A percentile compares a stretch with the other conserved stretches of the same genome.
Evolutionary conservation across 2,888 invertebrate species (phyloP).

Genomic region (Meiosimyza decipiens): DNA sequence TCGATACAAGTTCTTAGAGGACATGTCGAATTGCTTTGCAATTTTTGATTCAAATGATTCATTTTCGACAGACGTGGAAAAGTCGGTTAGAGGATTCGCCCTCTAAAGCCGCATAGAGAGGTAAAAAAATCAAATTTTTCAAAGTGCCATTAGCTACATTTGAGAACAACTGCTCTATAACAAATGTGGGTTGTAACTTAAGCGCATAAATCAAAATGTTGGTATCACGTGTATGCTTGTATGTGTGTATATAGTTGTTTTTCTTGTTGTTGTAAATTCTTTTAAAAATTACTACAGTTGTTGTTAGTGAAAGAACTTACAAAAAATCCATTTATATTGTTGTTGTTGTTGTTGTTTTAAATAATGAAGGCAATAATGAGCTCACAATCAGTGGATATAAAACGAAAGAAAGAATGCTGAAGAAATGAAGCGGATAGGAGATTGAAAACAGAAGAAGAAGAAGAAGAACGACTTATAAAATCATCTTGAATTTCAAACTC

Average conservation of each 20-base stretch:
- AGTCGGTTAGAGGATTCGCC: no score
- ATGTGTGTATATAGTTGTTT: background rate
- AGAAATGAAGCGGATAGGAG: no score
- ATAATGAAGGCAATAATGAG: constrained; percentile 16
- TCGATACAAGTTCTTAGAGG: no score
- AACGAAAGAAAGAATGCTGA: no score
- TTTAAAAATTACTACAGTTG: background rate
- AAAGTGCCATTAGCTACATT: constrained; percentile 5
- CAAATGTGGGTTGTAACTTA: constrained; percentile 2
- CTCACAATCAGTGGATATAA: background rate
- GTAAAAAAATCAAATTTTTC: no score
- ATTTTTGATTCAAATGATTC: no score
- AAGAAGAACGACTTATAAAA: background rate
- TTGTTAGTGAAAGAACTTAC: constrained; percentile 22
- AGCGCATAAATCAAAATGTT: constrained; percentile 27
- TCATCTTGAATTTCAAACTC: background rate
- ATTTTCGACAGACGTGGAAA: no score
- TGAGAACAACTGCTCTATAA: constrained; percentile 15
- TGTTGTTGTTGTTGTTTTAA: constrained; percentile 12
- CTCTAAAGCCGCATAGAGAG: no score
- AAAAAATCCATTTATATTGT: constrained; percentile 2
- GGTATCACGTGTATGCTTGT: constrained; percentile 6
- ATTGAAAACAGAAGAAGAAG: background rate
- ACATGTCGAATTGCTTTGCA: no score
- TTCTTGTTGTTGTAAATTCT: constrained; percentile 11